Evolutionary conservation across 2,797 vertebrate species (phyloP).

Genomic region (Taenioides sp.): DNA sequence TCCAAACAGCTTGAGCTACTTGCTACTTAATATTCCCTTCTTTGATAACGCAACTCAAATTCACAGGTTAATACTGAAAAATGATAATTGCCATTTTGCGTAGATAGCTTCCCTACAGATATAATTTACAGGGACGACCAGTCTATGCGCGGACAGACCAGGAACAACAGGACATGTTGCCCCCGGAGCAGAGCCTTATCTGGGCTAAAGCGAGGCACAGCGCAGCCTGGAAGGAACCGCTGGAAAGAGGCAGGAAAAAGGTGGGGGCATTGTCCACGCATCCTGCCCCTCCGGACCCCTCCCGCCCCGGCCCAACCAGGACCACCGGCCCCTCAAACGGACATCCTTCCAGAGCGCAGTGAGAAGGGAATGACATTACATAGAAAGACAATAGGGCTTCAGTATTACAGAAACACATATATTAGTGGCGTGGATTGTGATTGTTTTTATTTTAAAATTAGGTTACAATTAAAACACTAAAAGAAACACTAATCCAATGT

Average conservation of each 20-base stretch:
- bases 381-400: neutral
- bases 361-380: conserved; percentile 16
- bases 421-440: too few species aligned
- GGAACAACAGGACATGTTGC: conserved; percentile 64
- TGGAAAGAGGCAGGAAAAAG: conserved; percentile 97
- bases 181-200: conserved; percentile 76
- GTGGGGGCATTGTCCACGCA: conserved; percentile 90
- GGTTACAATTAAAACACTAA: too few species aligned
- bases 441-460: too few species aligned
- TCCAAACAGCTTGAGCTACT: neutral
- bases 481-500: too few species aligned
- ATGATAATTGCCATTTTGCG: neutral
- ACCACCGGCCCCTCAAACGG: conserved; percentile 34
- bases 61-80: neutral
- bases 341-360: conserved; percentile 58
- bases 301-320: conserved; percentile 81
- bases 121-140: neutral
- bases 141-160: neutral
- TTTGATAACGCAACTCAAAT: neutral
- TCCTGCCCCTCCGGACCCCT: conserved; percentile 41
- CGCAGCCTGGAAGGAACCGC: conserved; percentile 92
- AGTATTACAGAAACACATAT: neutral
- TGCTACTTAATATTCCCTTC: neutral
- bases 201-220: conserved; percentile 69
- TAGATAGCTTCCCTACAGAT: neutral